Percentiles rank a stretch among this genome's conserved stretches.
These are phyloP conservation scores for Mesorhabditis belari DNA, from an alignment of 2,888 invertebrate genomes.

Conservation along the genomic window DNA sequence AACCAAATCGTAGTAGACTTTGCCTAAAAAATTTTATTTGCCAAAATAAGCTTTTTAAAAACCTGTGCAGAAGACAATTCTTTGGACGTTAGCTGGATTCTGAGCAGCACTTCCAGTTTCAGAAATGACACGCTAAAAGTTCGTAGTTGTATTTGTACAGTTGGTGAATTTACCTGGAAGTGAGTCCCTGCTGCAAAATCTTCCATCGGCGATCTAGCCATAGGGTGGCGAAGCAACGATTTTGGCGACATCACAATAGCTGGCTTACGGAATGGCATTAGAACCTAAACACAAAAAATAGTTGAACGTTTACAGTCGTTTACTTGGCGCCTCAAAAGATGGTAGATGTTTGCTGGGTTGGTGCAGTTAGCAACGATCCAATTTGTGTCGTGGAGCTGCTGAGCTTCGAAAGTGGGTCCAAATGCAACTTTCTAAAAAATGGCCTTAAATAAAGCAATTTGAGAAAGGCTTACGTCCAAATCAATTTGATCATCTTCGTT, in stretches of 20 bases:
- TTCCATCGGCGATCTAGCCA: constrained; percentile 86
- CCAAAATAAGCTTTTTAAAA: not conserved
- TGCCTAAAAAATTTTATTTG: constrained; percentile 53
- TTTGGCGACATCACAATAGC: constrained; percentile 92
- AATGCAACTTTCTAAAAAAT: constrained; percentile 37
- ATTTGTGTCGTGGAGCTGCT: constrained; percentile 94
- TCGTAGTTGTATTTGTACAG: constrained; percentile 16
- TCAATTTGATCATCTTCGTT: constrained; percentile 80
- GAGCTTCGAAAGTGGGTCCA: constrained; percentile 60
- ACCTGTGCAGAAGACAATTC: constrained; percentile 82
- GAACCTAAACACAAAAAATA: constrained; percentile 64
- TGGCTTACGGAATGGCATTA: constrained; percentile 79
- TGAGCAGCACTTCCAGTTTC: constrained; percentile 63
- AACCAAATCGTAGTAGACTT: constrained; percentile 80
- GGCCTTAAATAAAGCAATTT: not conserved
- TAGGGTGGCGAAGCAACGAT: constrained; percentile 87
- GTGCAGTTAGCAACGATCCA: constrained; percentile 76
- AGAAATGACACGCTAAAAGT: constrained; percentile 67
- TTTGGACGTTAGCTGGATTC: constrained; percentile 67
- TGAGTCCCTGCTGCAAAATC: constrained; percentile 70
- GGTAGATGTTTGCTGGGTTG: constrained; percentile 92
- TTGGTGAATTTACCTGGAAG: constrained; percentile 68
- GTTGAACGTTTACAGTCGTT: constrained; percentile 44
- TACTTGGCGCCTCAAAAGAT: constrained; percentile 89
- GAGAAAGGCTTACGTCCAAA: constrained; percentile 19